These are phyloP conservation scores for Drosophila burlai DNA, from an alignment of 1,140 invertebrate genomes.

Conservation along the genomic window DNA sequence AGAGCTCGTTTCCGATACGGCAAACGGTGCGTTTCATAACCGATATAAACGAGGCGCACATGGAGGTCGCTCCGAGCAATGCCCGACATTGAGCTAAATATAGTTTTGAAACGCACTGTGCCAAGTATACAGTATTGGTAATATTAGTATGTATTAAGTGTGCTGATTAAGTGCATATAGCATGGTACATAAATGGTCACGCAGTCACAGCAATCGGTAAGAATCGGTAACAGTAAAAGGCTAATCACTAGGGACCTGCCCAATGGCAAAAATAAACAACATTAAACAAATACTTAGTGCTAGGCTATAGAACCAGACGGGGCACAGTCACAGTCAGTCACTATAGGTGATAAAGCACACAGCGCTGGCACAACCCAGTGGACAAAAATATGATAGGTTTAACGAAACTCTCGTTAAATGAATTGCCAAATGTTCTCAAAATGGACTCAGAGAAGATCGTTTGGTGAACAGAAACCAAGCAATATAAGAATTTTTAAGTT, in stretches of 20 bases:
- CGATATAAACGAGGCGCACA: slow-evolving; percentile 18
- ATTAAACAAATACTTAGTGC: slow-evolving; percentile 24
- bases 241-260: slow-evolving; percentile 30
- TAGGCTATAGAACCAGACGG: slow-evolving; percentile 10
- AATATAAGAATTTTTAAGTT: too few species aligned
- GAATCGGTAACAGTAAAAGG: slow-evolving; percentile 31
- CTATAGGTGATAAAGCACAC: slow-evolving; percentile 18
- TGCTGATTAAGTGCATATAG: slow-evolving; percentile 13
- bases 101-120: slow-evolving; percentile 25
- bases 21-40: slow-evolving; percentile 43
- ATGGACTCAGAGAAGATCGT: neutral
- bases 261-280: slow-evolving; percentile 18
- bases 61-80: slow-evolving; percentile 19
- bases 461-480: neutral
- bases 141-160: slow-evolving; percentile 1
- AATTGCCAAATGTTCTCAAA: too few species aligned
- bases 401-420: neutral
- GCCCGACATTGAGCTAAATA: slow-evolving; percentile 5
- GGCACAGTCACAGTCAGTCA: slow-evolving; percentile 10
- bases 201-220: slow-evolving; percentile 40
- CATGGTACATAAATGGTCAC: slow-evolving; percentile 12
- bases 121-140: neutral
- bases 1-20: slow-evolving; percentile 20
- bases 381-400: neutral
- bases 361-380: neutral